A percentile compares a stretch with the other conserved stretches of the same genome.
phyloP scores from a whole-genome alignment of 2,888 invertebrate genomes.

The Drosophila lacicola region DNA sequence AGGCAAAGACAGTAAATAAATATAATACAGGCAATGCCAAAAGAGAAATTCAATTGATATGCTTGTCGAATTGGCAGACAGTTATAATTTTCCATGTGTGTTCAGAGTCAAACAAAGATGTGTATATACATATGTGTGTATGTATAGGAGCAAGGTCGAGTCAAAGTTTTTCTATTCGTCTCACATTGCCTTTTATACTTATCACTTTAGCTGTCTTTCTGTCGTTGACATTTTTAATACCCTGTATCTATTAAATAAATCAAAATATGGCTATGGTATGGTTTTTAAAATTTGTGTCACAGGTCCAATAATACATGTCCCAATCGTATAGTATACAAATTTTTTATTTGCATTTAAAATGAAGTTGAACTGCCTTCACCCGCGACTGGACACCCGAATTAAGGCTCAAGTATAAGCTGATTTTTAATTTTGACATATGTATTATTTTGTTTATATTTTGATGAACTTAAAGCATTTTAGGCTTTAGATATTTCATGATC shows the following conservation, averaged over 20 bases:
- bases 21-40: conserved; percentile 35
- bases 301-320: too few relatives aligned
- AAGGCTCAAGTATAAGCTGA: too few relatives aligned
- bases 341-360: too few relatives aligned
- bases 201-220: conserved; percentile 45
- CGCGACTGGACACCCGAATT: too few relatives aligned
- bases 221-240: conserved; percentile 18
- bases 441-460: too few relatives aligned
- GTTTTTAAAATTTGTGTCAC: too few relatives aligned
- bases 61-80: conserved; percentile 69
- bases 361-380: too few relatives aligned
- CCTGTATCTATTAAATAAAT: neutral
- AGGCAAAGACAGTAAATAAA: conserved; percentile 40
- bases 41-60: conserved; percentile 68
- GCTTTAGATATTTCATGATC: too few relatives aligned
- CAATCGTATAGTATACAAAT: too few relatives aligned
- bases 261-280: too few relatives aligned
- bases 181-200: conserved; percentile 39
- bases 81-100: conserved; percentile 65
- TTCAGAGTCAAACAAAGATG: conserved; percentile 17
- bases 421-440: too few relatives aligned
- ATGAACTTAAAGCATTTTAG: too few relatives aligned
- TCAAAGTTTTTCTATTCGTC: conserved; percentile 48
- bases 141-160: conserved; percentile 30
- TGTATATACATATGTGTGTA: neutral